Evolutionary conservation across 2,888 invertebrate species (phyloP).

Genomic region (Caenorhabditis becei): DNA sequence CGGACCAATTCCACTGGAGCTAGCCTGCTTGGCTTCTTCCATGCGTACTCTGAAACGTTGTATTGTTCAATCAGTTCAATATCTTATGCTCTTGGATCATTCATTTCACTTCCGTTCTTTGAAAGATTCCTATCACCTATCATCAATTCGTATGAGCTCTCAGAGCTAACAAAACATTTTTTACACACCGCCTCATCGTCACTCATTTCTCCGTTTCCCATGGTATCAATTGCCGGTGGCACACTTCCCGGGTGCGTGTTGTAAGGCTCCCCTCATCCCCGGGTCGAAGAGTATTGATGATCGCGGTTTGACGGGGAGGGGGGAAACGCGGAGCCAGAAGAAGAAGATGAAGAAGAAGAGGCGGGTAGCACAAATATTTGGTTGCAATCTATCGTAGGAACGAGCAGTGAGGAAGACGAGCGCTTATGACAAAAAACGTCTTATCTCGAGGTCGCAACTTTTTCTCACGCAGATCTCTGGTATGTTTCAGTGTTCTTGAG

Average conservation of each 20-base stretch:
- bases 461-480: slow-evolving; percentile 50
- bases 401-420: slow-evolving; percentile 25
- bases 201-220: slow-evolving; percentile 40
- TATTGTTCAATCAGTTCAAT: not conserved
- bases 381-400: slow-evolving; percentile 54
- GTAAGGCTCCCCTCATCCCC: slow-evolving; percentile 31
- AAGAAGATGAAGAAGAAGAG: slow-evolving; percentile 36
- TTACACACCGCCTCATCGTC: slow-evolving; percentile 40
- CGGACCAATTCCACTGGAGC: slow-evolving; percentile 3
- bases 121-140: slow-evolving; percentile 13
- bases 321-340: slow-evolving; percentile 26
- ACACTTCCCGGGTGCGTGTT: slow-evolving; percentile 49
- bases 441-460: slow-evolving; percentile 17
- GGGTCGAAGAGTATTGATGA: slow-evolving; percentile 57
- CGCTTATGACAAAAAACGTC: slow-evolving; percentile 25
- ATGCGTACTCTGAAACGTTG: slow-evolving; percentile 59
- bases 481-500: slow-evolving; percentile 44
- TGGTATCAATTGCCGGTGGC: slow-evolving; percentile 50
- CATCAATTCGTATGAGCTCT: slow-evolving; percentile 31
- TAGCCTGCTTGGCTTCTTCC: slow-evolving; percentile 49
- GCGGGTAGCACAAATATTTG: slow-evolving; percentile 56
- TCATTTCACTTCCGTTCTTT: slow-evolving; percentile 18
- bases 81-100: not conserved
- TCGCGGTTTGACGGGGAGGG: slow-evolving; percentile 49
- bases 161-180: slow-evolving; percentile 45